Base-by-base conservation (phyloP, 2,113 vertebrate genomes). In the Agapornis roseicollis region DNA sequence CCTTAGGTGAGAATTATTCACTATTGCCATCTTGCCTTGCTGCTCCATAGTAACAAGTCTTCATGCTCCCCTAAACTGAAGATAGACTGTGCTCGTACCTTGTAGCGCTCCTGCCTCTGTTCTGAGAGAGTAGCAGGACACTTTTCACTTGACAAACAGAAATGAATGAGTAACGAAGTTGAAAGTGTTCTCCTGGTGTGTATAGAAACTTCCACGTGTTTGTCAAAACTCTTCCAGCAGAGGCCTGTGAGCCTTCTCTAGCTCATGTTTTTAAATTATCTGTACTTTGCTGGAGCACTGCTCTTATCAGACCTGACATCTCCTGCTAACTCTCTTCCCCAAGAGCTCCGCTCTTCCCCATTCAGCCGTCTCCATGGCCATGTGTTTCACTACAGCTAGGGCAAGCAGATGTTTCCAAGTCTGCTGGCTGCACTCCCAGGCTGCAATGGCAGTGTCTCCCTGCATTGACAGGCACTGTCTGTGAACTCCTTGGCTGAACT, bases 351-450 rank as follows among this genome's bases (percentile, higher is more conserved):
- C 65, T 49, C 79, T 93, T 29, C 65, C 71, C 42, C 68, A 20
- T 71, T 91, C 88, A 79, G 88, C 33, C 7, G 2, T 91, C 84
- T 88, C 92, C 56, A 13, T 28, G 77, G 69, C 72, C 6, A 0
- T 86, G 94, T 93, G 76, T 90, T 80, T 90, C 65, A 47, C 88
- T 88, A 42, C 66, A 85, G 71, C 66, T 91, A 80, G 78, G 86
- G 92, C 61, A 68, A 92, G 93, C 96, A 96, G 96, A 94, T 95
- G 95, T 96, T 96, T 95, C 92, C 65, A 73, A 94, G 95, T 70
- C 93, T 93, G 89, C 96, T 97, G 96, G 94, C 95, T 94, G 92
- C 80, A 14, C 79, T 96, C 94, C 96, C 92, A 74, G 94, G 91
- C 90, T 95, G 91, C 82, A 79, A 71, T 37, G 25, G 88, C 94